phyloP scores from a whole-genome alignment of 2,113 vertebrate species.

The Poeciliopsis retropinna region DNA sequence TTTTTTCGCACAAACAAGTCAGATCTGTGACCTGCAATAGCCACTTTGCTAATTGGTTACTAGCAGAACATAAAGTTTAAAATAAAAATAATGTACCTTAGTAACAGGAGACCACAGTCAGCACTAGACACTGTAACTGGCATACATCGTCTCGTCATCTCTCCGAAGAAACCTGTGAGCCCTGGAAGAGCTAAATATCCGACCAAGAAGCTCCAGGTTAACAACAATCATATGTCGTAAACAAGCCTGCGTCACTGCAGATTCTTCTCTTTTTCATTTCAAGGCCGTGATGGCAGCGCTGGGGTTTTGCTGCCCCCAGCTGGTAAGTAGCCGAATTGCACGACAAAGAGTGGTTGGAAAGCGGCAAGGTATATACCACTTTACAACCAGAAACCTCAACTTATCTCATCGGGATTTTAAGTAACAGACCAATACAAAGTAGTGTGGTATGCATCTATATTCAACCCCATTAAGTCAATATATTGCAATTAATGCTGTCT shows the following conservation, averaged over 20 bases:
- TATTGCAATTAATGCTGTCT: too few relatives aligned
- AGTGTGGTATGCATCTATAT: too few relatives aligned
- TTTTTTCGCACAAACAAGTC: not conserved
- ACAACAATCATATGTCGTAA: slow-evolving; percentile 23
- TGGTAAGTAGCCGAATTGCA: not conserved
- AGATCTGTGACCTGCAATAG: slow-evolving; percentile 12
- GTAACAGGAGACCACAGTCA: not conserved
- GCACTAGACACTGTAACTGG: too few relatives aligned
- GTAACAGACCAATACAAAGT: too few relatives aligned
- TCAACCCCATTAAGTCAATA: too few relatives aligned
- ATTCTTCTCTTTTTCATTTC: not conserved
- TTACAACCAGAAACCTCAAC: too few relatives aligned
- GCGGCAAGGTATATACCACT: too few relatives aligned
- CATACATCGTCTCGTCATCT: too few relatives aligned
- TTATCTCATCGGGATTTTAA: too few relatives aligned
- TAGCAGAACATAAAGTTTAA: not conserved
- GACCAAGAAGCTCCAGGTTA: not conserved
- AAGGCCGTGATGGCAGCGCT: not conserved
- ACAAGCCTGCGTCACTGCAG: slow-evolving; percentile 28
- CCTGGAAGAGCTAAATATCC: not conserved
- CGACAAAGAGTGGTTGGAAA: too few relatives aligned
- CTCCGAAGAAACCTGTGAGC: too few relatives aligned
- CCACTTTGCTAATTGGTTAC: slow-evolving; percentile 23
- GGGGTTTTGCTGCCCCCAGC: slow-evolving; percentile 7
- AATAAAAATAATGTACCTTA: slow-evolving; percentile 30